A percentile compares a stretch with the other conserved stretches of the same genome.
phyloP scores from a whole-genome alignment of 2,888 invertebrate species.

The Drosophila recens region DNA sequence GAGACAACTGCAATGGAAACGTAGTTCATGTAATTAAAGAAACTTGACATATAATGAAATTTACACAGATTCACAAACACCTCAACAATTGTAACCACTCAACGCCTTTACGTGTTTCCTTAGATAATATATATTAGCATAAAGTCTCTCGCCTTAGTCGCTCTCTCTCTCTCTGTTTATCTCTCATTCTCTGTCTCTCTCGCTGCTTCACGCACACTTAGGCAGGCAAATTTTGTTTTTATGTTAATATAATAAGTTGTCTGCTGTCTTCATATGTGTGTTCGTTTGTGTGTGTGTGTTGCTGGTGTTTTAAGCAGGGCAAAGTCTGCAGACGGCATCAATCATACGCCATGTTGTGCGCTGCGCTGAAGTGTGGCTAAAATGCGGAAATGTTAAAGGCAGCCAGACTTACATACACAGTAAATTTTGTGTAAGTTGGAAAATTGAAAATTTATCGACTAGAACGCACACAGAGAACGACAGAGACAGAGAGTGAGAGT shows the following conservation, averaged over 20 bases:
- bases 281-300: conserved; percentile 9
- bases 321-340: conserved; percentile 69
- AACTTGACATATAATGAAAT: conserved; percentile 45
- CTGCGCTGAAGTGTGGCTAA: conserved; percentile 72
- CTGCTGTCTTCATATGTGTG: conserved; percentile 20
- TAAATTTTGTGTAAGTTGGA: conserved; percentile 43
- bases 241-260: conserved; percentile 69
- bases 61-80: conserved; percentile 19
- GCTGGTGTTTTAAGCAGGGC: conserved; percentile 5
- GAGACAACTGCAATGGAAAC: conserved; percentile 57
- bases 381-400: conserved; percentile 70
- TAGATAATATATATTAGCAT: conserved; percentile 30
- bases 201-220: background rate
- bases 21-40: conserved; percentile 53
- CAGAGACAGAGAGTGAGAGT: conserved; percentile 17
- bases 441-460: conserved; percentile 81
- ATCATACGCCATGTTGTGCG: conserved; percentile 74
- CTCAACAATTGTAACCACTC: conserved; percentile 16
- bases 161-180: background rate
- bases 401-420: conserved; percentile 25
- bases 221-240: conserved; percentile 45
- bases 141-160: conserved; percentile 12
- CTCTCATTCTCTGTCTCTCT: background rate
- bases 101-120: conserved; percentile 18
- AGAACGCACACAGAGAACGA: conserved; percentile 54